Conservation (phyloP, 2,888 invertebrate genomes). For the Thera obeliscata region DNA sequence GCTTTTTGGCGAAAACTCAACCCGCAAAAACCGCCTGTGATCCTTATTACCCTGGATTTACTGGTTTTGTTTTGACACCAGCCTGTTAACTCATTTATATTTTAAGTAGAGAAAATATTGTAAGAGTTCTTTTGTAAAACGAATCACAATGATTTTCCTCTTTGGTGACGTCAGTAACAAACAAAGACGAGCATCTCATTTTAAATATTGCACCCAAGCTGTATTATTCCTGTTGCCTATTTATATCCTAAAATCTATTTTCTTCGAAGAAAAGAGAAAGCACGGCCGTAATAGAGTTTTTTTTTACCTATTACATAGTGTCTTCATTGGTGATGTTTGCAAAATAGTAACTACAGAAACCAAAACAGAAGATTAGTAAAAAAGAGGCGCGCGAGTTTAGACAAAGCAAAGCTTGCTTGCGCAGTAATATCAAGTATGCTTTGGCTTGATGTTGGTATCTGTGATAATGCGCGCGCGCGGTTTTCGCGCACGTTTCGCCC, state of each 20-base stretch:
- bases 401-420: slow-evolving; percentile 6
- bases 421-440: slow-evolving; percentile 5
- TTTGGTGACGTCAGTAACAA: slow-evolving; percentile 20
- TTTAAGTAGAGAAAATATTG: neutral
- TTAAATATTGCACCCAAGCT: slow-evolving; percentile 1
- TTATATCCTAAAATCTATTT: neutral
- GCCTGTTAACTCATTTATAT: slow-evolving; percentile 8
- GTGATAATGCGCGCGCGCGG: slow-evolving; percentile 74
- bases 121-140: neutral
- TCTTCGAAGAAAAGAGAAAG: neutral
- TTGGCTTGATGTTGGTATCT: slow-evolving; percentile 31
- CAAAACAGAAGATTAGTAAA: slow-evolving; percentile 15
- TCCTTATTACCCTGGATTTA: slow-evolving; percentile 22
- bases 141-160: slow-evolving; percentile 6
- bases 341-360: neutral
- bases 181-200: slow-evolving; percentile 12
- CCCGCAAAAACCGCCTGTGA: slow-evolving; percentile 15
- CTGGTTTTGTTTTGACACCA: slow-evolving; percentile 7
- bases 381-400: slow-evolving; percentile 23
- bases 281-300: no score
- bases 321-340: slow-evolving; percentile 2
- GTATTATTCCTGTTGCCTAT: neutral
- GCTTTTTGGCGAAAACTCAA: slow-evolving; percentile 21
- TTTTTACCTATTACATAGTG: no score
- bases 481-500: slow-evolving; percentile 79